These are phyloP conservation scores for Helicolenus hilgendorfi DNA, from an alignment of 2,797 vertebrate species.

Conservation along the genomic window DNA sequence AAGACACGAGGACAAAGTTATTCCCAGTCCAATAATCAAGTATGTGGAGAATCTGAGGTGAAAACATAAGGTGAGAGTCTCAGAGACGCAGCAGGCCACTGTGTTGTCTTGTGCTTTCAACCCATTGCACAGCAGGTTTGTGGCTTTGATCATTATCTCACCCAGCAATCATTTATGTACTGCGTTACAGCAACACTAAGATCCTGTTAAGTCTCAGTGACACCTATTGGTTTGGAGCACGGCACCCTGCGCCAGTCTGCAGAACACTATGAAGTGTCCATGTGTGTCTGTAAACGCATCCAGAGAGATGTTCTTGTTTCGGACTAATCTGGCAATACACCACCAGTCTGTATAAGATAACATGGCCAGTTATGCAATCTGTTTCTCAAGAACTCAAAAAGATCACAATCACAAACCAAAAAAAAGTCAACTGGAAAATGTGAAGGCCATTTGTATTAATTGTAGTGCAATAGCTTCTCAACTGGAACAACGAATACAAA, in stretches of 20 bases:
- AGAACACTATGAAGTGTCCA: not conserved
- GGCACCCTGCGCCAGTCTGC: not conserved
- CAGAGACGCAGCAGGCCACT: not conserved
- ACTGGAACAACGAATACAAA: not conserved
- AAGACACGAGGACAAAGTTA: not conserved
- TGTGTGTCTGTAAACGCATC: no score
- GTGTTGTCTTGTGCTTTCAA: not conserved
- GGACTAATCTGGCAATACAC: not conserved
- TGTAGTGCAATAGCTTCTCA: not conserved
- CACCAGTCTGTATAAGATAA: not conserved
- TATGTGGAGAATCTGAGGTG: not conserved
- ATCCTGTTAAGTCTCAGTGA: not conserved
- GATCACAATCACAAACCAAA: not conserved
- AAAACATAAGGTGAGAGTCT: not conserved
- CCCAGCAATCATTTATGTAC: slow-evolving; percentile 23
- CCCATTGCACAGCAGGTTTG: not conserved
- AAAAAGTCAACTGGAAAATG: not conserved
- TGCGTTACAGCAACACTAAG: not conserved
- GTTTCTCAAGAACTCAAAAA: not conserved
- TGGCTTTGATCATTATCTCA: not conserved
- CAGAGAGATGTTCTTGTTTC: not conserved
- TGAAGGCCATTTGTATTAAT: not conserved
- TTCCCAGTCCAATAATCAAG: no score
- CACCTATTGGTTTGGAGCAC: not conserved
- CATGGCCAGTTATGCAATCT: not conserved